These are phyloP conservation scores for Rhinichthys osculus DNA, from an alignment of 2,797 vertebrate genomes.

Conservation along the genomic window DNA sequence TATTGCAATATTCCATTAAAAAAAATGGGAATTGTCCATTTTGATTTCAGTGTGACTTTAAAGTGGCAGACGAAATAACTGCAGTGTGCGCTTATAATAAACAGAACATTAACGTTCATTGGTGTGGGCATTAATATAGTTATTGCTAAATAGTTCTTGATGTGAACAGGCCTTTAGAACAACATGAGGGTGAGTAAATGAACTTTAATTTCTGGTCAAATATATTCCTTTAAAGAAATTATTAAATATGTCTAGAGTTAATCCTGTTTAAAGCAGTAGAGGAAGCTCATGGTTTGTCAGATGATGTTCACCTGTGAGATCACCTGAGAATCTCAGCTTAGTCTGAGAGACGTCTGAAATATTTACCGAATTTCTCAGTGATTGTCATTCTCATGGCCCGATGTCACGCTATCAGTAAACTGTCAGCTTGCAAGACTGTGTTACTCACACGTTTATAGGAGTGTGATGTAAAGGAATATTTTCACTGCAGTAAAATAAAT, in stretches of 20 bases:
- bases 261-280: slow-evolving; percentile 41
- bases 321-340: slow-evolving; percentile 25
- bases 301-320: slow-evolving; percentile 36
- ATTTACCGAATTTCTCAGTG: neutral
- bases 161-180: neutral
- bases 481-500: neutral
- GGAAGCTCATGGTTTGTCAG: slow-evolving; percentile 39
- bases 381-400: slow-evolving; percentile 10
- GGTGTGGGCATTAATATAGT: neutral
- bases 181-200: neutral
- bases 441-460: neutral
- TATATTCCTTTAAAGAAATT: neutral
- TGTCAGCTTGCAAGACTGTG: neutral
- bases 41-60: too few species aligned
- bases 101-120: too few species aligned
- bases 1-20: too few species aligned
- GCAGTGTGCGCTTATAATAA: too few species aligned
- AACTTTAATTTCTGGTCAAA: neutral
- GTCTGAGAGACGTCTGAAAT: slow-evolving; percentile 39
- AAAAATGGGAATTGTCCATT: too few species aligned
- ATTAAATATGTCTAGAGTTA: slow-evolving; percentile 33
- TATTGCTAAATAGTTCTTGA: neutral
- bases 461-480: slow-evolving; percentile 12
- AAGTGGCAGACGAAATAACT: too few species aligned
- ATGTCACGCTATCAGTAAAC: slow-evolving; percentile 12